Evolutionary conservation across 1,140 invertebrate genomes (phyloP).

Genomic region (Nasonia vitripennis): DNA sequence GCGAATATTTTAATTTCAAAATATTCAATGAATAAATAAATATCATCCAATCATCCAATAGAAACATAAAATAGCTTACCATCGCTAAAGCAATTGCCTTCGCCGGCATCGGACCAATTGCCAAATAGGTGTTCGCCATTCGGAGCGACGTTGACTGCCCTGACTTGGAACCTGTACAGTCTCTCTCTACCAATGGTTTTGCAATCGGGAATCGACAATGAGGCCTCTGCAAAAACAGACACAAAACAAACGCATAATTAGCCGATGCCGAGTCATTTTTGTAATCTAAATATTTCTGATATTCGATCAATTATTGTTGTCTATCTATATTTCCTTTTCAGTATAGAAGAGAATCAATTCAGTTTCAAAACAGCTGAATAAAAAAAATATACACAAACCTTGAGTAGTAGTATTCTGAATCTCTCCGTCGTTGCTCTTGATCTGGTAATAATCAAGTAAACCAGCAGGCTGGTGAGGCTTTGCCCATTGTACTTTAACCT

Average conservation of each 20-base stretch:
- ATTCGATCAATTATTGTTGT: too few relatives aligned
- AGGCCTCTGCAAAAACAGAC: slow-evolving; percentile 59
- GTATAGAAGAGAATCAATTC: too few relatives aligned
- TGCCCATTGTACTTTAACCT: slow-evolving; percentile 77
- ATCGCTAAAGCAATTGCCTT: slow-evolving; percentile 70
- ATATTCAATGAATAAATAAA: slow-evolving; percentile 4
- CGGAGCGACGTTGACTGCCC: slow-evolving; percentile 70
- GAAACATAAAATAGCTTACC: slow-evolving; percentile 58
- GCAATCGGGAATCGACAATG: slow-evolving; percentile 69
- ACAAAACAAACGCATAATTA: neutral
- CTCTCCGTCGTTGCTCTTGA: slow-evolving; percentile 62
- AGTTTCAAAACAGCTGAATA: neutral
- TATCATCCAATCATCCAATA: neutral
- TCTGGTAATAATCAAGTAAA: slow-evolving; percentile 77
- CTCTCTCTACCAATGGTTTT: slow-evolving; percentile 63
- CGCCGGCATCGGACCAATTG: slow-evolving; percentile 71
- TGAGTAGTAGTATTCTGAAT: slow-evolving; percentile 64
- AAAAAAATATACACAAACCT: slow-evolving; percentile 55
- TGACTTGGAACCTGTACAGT: slow-evolving; percentile 67
- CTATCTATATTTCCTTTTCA: too few relatives aligned
- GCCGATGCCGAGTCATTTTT: neutral
- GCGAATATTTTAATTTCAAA: slow-evolving; percentile 17
- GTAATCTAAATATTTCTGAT: too few relatives aligned
- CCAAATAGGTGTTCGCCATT: slow-evolving; percentile 66
- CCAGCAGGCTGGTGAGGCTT: slow-evolving; percentile 80